Percentiles rank a stretch among this genome's conserved stretches.
Conservation (phyloP, 1,140 invertebrate species). For the Drosophila parvula region DNA sequence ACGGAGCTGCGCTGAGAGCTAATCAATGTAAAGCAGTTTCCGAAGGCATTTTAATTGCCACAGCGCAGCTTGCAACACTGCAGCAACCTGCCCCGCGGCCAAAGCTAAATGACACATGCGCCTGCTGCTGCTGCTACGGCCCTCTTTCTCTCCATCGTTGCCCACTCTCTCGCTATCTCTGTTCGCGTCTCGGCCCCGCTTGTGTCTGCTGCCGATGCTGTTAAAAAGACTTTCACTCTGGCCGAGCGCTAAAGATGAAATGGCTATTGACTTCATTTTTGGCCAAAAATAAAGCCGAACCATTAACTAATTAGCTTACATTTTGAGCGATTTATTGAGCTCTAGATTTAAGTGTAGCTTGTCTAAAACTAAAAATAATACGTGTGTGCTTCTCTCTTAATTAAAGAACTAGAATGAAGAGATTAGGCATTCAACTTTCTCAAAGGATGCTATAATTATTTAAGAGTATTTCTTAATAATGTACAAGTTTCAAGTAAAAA, state of each 20-base stretch:
- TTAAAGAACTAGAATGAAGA: constrained; percentile 2
- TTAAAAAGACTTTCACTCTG: constrained; percentile 73
- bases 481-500: too few species aligned
- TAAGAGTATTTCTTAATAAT: too few species aligned
- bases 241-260: constrained; percentile 63
- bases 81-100: constrained; percentile 59
- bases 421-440: background rate
- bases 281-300: constrained; percentile 71
- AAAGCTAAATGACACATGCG: constrained; percentile 74
- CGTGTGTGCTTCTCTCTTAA: background rate
- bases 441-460: background rate
- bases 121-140: constrained; percentile 20
- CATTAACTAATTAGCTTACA: constrained; percentile 76
- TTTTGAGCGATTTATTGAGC: constrained; percentile 55
- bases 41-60: constrained; percentile 75
- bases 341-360: constrained; percentile 48
- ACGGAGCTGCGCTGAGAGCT: constrained; percentile 23
- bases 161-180: constrained; percentile 25
- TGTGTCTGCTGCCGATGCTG: constrained; percentile 19
- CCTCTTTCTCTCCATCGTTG: constrained; percentile 18
- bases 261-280: constrained; percentile 70
- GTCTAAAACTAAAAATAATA: constrained; percentile 15
- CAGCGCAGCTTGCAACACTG: constrained; percentile 42
- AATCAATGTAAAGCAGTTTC: constrained; percentile 69
- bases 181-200: constrained; percentile 3